Evolutionary conservation across 2,888 invertebrate species (phyloP).

Genomic region (Oasisia sp.): DNA sequence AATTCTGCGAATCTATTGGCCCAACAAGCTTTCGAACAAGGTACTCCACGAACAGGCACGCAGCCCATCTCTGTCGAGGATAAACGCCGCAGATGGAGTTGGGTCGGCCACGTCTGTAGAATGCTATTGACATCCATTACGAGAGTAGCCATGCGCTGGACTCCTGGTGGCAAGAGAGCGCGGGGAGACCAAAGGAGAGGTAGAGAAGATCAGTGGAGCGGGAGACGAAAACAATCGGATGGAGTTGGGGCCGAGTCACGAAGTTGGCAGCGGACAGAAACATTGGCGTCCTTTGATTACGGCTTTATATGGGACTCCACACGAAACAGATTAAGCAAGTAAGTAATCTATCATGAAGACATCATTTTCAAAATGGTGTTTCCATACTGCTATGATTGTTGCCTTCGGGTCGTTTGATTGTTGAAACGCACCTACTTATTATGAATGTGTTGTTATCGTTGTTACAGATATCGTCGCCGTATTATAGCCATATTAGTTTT

Average conservation of each 20-base stretch:
- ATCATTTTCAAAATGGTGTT: too few relatives aligned
- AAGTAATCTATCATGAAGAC: not conserved
- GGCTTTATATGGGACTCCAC: not conserved
- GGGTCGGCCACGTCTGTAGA: constrained; percentile 19
- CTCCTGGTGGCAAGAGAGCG: constrained; percentile 20
- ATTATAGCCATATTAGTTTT: too few relatives aligned
- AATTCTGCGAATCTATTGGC: not conserved
- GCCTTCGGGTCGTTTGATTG: too few relatives aligned
- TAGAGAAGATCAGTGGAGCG: constrained; percentile 19
- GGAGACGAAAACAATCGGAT: not conserved
- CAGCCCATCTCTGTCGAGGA: constrained; percentile 19
- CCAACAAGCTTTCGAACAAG: not conserved
- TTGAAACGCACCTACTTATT: too few relatives aligned
- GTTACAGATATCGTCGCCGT: too few relatives aligned
- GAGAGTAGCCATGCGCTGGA: constrained; percentile 13
- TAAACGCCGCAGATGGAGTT: constrained; percentile 20
- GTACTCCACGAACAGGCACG: not conserved
- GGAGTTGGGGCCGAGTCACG: constrained; percentile 18
- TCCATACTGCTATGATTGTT: too few relatives aligned
- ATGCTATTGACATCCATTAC: not conserved
- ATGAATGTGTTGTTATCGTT: too few relatives aligned
- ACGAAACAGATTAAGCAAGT: constrained; percentile 7
- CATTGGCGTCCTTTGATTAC: not conserved
- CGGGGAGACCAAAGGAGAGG: constrained; percentile 19
- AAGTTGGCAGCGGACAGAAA: not conserved